These are phyloP conservation scores for Anguilla pacifica DNA, from an alignment of 2,797 vertebrate genomes.

Conservation along the genomic window DNA sequence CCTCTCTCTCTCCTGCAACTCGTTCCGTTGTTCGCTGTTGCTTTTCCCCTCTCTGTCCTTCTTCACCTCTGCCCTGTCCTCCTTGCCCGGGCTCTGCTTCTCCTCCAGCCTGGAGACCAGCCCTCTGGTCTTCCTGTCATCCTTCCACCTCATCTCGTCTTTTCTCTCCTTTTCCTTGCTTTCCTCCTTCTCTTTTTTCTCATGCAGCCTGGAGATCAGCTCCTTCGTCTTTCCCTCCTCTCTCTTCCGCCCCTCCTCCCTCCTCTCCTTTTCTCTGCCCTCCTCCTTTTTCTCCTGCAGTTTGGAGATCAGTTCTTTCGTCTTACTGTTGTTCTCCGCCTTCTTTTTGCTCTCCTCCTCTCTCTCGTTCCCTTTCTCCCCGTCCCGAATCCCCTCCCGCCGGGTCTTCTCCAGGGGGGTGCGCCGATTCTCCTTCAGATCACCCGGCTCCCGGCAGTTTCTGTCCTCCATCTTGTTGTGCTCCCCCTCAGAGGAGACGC, in stretches of 20 bases:
- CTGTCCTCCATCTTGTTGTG: conserved; percentile 35
- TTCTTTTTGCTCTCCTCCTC: conserved; percentile 36
- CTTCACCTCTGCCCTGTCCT: neutral
- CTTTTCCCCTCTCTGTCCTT: conserved; percentile 14
- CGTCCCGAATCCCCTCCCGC: neutral
- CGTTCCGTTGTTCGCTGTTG: neutral
- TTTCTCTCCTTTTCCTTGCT: conserved; percentile 30
- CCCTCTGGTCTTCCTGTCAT: conserved; percentile 38
- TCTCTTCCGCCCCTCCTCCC: conserved; percentile 50
- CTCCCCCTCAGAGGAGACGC: conserved; percentile 37
- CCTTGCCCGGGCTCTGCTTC: conserved; percentile 15
- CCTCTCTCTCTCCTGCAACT: neutral
- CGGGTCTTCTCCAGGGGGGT: neutral
- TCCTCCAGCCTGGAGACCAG: conserved; percentile 39
- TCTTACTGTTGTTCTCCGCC: conserved; percentile 58
- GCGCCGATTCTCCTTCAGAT: neutral
- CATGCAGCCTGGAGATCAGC: conserved; percentile 48
- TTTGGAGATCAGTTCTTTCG: conserved; percentile 51
- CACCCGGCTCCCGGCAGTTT: neutral
- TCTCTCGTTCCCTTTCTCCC: conserved; percentile 20
- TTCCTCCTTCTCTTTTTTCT: conserved; percentile 34
- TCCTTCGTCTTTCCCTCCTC: conserved; percentile 61
- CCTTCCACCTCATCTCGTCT: conserved; percentile 29
- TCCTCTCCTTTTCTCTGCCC: conserved; percentile 45
- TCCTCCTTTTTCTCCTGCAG: conserved; percentile 61